Evolutionary conservation across 2,797 vertebrate species (phyloP).

Genomic region (Notolabrus celidotus): DNA sequence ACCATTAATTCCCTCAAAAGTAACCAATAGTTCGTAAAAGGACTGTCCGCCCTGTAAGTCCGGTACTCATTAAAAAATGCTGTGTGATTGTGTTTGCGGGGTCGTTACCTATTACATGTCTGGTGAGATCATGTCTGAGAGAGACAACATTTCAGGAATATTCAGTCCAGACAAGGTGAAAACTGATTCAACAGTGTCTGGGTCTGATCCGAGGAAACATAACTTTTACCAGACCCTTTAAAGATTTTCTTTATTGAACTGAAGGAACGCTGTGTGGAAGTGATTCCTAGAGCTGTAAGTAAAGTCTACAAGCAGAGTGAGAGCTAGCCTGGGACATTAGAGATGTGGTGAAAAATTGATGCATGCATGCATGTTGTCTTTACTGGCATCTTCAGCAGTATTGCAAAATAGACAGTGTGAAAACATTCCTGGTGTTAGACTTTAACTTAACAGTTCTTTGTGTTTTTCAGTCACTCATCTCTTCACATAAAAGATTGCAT

Average conservation of each 20-base stretch:
- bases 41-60: too few relatives aligned
- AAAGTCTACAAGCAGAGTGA: constrained; percentile 13
- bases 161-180: neutral
- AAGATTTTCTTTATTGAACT: constrained; percentile 3
- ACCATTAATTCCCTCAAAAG: too few relatives aligned
- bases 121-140: neutral
- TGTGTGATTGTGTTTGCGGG: too few relatives aligned
- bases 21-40: too few relatives aligned
- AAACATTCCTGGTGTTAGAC: neutral
- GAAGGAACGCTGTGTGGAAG: neutral
- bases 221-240: neutral
- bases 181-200: neutral
- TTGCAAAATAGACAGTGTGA: constrained; percentile 7
- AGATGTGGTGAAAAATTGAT: constrained; percentile 29
- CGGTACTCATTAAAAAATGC: too few relatives aligned
- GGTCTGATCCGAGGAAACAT: neutral
- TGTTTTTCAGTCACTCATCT: too few relatives aligned
- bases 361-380: constrained; percentile 15
- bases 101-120: too few relatives aligned
- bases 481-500: too few relatives aligned
- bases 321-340: constrained; percentile 14
- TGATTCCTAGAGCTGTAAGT: constrained; percentile 3
- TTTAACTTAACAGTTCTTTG: neutral
- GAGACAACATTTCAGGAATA: neutral
- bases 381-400: constrained; percentile 1